Evolutionary conservation across 2,888 invertebrate species (phyloP).

Genomic region (Rotaria socialis): DNA sequence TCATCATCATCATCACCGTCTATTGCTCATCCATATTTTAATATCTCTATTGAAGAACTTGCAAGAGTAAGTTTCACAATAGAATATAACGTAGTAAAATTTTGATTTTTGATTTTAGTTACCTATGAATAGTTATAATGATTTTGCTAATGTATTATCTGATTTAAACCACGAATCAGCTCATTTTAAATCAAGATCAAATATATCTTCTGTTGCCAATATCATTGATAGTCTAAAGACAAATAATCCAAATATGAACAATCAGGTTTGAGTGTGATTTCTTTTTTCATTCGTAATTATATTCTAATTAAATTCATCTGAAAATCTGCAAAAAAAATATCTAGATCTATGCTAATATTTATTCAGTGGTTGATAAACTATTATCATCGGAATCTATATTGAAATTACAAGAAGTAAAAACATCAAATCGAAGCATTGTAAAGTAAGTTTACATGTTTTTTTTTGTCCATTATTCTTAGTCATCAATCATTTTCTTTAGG

Average conservation of each 20-base stretch:
- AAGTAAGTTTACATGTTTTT: background rate
- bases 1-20: too few species aligned
- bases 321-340: too few species aligned
- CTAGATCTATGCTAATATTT: background rate
- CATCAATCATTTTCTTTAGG: background rate
- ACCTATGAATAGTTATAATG: background rate
- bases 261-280: too few species aligned
- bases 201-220: background rate
- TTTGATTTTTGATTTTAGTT: background rate
- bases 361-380: conserved; percentile 13
- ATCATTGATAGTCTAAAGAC: background rate
- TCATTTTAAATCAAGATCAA: background rate
- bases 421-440: background rate
- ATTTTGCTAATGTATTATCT: background rate
- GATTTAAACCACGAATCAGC: background rate
- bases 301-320: too few species aligned
- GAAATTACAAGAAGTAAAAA: conserved; percentile 12
- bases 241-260: background rate
- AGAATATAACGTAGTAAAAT: too few species aligned
- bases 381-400: background rate
- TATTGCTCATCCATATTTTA: background rate
- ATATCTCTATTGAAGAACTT: background rate
- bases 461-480: background rate
- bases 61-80: too few species aligned
- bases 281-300: too few species aligned